Evolutionary conservation across 1,140 invertebrate genomes (phyloP).

Genomic region (Anoplolepis gracilipes): DNA sequence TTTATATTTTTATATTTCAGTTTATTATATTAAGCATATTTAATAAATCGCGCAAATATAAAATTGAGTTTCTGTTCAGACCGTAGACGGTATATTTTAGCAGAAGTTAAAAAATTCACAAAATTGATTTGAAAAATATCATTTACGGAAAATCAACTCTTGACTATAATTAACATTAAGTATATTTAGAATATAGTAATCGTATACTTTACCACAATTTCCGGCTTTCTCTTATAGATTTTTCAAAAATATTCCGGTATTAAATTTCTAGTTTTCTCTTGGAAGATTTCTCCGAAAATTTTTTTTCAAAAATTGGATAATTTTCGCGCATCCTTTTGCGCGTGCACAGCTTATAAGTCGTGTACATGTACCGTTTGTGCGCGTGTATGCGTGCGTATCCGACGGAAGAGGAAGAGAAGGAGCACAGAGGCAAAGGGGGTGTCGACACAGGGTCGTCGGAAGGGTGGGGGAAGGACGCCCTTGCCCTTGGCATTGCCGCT

Average conservation of each 20-base stretch:
- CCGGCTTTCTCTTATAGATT: not conserved
- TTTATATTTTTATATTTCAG: not conserved
- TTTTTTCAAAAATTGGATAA: not conserved
- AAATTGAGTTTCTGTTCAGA: not conserved
- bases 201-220: not conserved
- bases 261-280: not conserved
- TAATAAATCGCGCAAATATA: not conserved
- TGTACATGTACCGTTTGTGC: constrained; percentile 10
- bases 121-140: not conserved
- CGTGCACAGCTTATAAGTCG: constrained; percentile 4
- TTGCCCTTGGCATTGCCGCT: constrained; percentile 87
- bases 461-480: constrained; percentile 82
- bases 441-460: constrained; percentile 63
- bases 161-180: not conserved
- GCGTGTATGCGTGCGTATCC: constrained; percentile 41
- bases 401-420: constrained; percentile 80
- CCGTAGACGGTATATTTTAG: not conserved
- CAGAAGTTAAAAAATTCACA: not conserved
- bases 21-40: not conserved
- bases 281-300: not conserved
- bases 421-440: constrained; percentile 77
- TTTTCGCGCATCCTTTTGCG: not conserved
- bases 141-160: not conserved
- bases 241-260: not conserved
- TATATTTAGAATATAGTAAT: not conserved